A percentile compares a stretch with the other conserved stretches of the same genome.
Conservation (phyloP, 1,140 invertebrate genomes). For the Scaptodrosophila lebanonensis region DNA sequence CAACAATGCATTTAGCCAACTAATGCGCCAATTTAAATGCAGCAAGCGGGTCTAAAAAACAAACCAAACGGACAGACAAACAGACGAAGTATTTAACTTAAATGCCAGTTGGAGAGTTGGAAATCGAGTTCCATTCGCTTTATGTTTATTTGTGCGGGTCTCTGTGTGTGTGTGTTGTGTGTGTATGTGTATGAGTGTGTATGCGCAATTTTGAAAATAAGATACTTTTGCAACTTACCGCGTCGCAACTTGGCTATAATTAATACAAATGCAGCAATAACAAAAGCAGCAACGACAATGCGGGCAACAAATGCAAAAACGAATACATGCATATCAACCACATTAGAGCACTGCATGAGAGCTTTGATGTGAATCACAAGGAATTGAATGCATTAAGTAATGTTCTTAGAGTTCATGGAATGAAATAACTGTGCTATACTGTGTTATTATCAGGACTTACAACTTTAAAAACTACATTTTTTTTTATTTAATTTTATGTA, state of each 20-base stretch:
- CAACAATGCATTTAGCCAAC: conserved; percentile 64
- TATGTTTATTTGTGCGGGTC: conserved; percentile 34
- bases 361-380: too few relatives aligned
- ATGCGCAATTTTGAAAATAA: conserved; percentile 63
- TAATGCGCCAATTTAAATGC: conserved; percentile 70
- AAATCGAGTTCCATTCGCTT: conserved; percentile 37
- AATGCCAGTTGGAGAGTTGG: conserved; percentile 55
- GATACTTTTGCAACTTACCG: conserved; percentile 66
- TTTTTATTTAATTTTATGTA: too few relatives aligned
- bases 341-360: too few relatives aligned
- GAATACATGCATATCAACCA: conserved; percentile 7
- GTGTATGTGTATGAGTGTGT: too few relatives aligned
- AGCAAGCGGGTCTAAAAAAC: conserved; percentile 22
- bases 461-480: too few relatives aligned
- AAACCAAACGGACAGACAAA: conserved; percentile 18
- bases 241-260: conserved; percentile 40
- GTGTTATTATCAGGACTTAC: too few relatives aligned
- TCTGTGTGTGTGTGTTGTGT: too few relatives aligned
- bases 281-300: conserved; percentile 5
- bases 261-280: conserved; percentile 49
- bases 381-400: too few relatives aligned
- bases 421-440: too few relatives aligned
- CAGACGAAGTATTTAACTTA: conserved; percentile 69
- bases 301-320: conserved; percentile 4
- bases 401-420: too few relatives aligned